phyloP scores from a whole-genome alignment of 2,113 vertebrate species.

The Polypterus bichir region DNA sequence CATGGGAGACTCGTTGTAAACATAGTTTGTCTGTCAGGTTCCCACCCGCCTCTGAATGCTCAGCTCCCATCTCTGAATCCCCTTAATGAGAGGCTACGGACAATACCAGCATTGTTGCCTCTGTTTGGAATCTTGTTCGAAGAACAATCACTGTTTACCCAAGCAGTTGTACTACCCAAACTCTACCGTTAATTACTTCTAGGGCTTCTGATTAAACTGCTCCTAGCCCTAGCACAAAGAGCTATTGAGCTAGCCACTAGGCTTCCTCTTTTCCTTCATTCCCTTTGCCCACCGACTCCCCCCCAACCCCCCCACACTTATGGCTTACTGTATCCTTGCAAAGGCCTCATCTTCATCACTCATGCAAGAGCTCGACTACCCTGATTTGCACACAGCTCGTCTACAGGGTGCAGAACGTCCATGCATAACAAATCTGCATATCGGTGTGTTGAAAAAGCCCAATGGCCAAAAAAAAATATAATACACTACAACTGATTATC shows the following conservation, averaged over 20 bases:
- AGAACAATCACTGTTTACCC: conserved; percentile 77
- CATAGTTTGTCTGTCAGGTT: conserved; percentile 50
- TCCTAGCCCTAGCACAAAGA: conserved; percentile 51
- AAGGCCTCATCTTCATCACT: conserved; percentile 22
- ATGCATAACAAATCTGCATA: conserved; percentile 13
- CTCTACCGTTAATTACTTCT: conserved; percentile 60
- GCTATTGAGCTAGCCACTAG: conserved; percentile 39
- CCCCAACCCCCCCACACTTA: neutral
- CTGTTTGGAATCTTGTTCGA: conserved; percentile 51
- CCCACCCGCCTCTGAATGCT: conserved; percentile 45
- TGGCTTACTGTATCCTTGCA: conserved; percentile 23
- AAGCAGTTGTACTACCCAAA: conserved; percentile 54
- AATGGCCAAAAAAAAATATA: conserved; percentile 8
- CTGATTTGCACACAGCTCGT: conserved; percentile 30
- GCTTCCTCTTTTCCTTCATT: conserved; percentile 23
- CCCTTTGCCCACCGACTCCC: conserved; percentile 21
- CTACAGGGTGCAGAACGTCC: conserved; percentile 12
- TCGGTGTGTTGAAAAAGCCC: neutral
- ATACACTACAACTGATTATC: too few relatives aligned
- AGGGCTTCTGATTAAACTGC: conserved; percentile 62
- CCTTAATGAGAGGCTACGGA: conserved; percentile 69
- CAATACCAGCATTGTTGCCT: conserved; percentile 73
- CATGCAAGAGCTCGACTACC: conserved; percentile 25
- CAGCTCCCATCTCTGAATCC: conserved; percentile 35
- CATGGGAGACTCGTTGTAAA: conserved; percentile 45